Base-by-base conservation (phyloP, 2,888 invertebrate species). In the Tuta absoluta region DNA sequence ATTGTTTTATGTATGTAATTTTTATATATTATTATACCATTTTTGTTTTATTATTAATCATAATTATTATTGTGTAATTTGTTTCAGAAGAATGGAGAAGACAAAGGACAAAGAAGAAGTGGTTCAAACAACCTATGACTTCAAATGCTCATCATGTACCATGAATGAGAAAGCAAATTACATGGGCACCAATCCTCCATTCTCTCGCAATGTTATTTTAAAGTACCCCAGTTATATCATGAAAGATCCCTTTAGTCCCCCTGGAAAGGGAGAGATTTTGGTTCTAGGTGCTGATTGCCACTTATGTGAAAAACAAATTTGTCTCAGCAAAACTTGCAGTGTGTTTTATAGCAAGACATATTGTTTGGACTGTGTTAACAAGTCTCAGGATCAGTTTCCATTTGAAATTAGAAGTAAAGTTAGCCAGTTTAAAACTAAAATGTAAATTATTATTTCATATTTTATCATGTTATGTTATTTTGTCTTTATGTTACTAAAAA, bases 231-330 rank as follows among this genome's bases (percentile, higher is more conserved):
- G 94, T 67, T 98, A 95, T 82, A 85, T 97, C 0, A 95, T 96
- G 93, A 95, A 95, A 76, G 97, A 98, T 86, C 98, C 98, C 0
- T 98, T 97, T 78, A 93, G 94, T 74, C 93, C 95, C 1, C 94
- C 95, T 7, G 94, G 94, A 64, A 94, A 93, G 79, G 94, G 95
- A n/a, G 95, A 97, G 83, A 94, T 95, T 75, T 86, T 97, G 67
- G 92, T 96, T 3, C 78, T 98, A 19, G 98, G 98, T 1, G 92
- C 94, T 12, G 94, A 96, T 78, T 98, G 98, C 84, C 84, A 89
- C 24, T 74, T 91, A 21, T 98, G 98, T 86, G 82, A 89, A 2
- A 93, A 92, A 75, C 73, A 92, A 67, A 94, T 97, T 5, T 98
- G 98, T 82, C 93, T 95, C 74, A 94, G 93, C 74, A 86, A 91